phyloP scores from a whole-genome alignment of 1,140 invertebrate species.

The Drosophila insularis region DNA sequence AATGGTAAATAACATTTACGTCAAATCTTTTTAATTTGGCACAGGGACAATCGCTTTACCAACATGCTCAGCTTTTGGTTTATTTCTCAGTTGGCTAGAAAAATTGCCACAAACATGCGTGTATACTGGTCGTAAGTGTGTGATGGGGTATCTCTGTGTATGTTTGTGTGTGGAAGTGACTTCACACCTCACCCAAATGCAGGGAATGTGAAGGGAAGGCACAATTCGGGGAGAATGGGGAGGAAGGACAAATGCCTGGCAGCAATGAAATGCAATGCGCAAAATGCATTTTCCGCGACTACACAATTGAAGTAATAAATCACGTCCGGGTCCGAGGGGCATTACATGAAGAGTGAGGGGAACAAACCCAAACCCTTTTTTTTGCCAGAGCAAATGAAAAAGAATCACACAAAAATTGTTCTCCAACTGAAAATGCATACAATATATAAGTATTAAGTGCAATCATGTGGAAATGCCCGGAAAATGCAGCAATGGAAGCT shows the following conservation, averaged over 20 bases:
- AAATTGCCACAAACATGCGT: slow-evolving; percentile 60
- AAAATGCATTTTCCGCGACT: slow-evolving; percentile 79
- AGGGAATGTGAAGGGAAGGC: background rate
- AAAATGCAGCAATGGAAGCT: slow-evolving; percentile 45
- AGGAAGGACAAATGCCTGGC: slow-evolving; percentile 61
- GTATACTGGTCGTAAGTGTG: slow-evolving; percentile 31
- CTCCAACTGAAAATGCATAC: slow-evolving; percentile 31
- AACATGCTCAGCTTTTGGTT: background rate
- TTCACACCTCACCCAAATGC: slow-evolving; percentile 63
- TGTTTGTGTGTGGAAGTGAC: slow-evolving; percentile 54
- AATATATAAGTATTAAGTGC: slow-evolving; percentile 66
- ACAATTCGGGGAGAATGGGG: background rate
- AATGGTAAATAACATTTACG: background rate
- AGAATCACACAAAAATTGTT: slow-evolving; percentile 36
- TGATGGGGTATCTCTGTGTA: slow-evolving; percentile 15
- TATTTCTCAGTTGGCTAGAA: background rate
- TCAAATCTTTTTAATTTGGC: background rate
- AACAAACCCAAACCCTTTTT: slow-evolving; percentile 37
- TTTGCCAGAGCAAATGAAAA: slow-evolving; percentile 4
- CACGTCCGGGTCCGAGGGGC: slow-evolving; percentile 32
- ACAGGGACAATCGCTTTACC: background rate
- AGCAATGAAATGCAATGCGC: slow-evolving; percentile 79
- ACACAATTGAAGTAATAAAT: slow-evolving; percentile 80
- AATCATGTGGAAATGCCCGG: slow-evolving; percentile 76
- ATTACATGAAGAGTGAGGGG: slow-evolving; percentile 1